phyloP scores from a whole-genome alignment of 2,797 vertebrate genomes.

The Micropoecilia bifurca region DNA sequence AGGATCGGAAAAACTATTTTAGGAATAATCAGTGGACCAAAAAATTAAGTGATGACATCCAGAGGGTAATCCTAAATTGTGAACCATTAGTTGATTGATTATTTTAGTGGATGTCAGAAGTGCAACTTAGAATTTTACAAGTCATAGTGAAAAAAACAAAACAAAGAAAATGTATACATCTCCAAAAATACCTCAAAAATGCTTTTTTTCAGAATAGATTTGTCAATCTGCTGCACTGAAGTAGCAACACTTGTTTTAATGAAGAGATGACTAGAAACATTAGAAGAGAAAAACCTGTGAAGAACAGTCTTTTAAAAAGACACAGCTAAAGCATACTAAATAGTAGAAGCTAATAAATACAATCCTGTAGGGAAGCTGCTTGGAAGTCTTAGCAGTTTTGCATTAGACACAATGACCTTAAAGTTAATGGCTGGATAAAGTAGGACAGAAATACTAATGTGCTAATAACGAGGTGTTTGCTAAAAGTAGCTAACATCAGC shows the following conservation, averaged over 20 bases:
- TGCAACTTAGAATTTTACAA: not conserved
- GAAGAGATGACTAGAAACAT: not conserved
- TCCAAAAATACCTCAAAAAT: not conserved
- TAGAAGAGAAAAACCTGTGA: not conserved
- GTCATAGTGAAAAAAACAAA: not conserved
- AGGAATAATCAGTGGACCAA: conserved; percentile 18
- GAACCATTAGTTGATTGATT: conserved; percentile 45
- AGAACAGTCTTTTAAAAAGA: not conserved
- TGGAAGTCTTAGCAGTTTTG: not conserved
- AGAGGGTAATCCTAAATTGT: conserved; percentile 54
- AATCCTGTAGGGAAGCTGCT: not conserved
- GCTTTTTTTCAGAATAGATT: not conserved
- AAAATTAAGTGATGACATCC: conserved; percentile 29
- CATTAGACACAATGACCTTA: not conserved
- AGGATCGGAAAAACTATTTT: not conserved
- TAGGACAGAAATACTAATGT: not conserved
- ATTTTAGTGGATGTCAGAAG: not conserved
- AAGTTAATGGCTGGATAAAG: not conserved
- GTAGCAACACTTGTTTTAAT: not conserved
- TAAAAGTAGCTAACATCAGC: not conserved
- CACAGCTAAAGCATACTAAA: not conserved
- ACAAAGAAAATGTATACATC: not conserved
- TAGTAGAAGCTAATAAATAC: not conserved
- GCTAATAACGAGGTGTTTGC: not conserved
- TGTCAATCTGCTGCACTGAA: not conserved